Percentiles rank a stretch among this genome's conserved stretches.
phyloP scores from a whole-genome alignment of 2,113 vertebrate species.

The Carlito syrichta region DNA sequence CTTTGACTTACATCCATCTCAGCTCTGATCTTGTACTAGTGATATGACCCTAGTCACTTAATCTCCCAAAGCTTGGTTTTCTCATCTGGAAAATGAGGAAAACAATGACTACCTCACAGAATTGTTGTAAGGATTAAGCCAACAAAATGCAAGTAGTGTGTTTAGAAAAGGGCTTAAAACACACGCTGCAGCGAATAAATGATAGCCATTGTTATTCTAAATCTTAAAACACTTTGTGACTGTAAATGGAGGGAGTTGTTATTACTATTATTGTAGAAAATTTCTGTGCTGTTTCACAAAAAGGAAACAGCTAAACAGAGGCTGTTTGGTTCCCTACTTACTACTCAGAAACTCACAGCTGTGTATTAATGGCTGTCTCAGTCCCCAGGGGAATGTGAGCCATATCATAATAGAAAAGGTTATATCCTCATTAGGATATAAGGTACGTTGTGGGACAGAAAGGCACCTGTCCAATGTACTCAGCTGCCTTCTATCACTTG shows the following conservation, averaged over 20 bases:
- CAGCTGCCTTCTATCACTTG: neutral
- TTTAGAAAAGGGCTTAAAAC: neutral
- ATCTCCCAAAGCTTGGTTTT: neutral
- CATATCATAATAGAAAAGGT: neutral
- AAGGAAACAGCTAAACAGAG: neutral
- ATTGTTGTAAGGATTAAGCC: neutral
- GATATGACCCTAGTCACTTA: neutral
- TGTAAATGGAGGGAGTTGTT: neutral
- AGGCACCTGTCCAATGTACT: neutral
- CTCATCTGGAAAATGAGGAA: neutral
- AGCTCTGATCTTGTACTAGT: neutral
- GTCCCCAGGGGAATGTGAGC: neutral
- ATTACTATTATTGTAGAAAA: slow-evolving; percentile 6
- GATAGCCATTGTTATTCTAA: neutral
- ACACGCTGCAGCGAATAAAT: neutral
- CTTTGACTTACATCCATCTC: neutral
- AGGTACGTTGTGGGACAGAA: slow-evolving; percentile 37
- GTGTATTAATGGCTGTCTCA: neutral
- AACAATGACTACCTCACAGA: neutral
- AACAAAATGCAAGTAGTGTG: neutral
- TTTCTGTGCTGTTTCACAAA: neutral
- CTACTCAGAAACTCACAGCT: neutral
- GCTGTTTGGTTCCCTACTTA: neutral
- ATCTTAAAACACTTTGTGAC: neutral
- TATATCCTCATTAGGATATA: neutral